phyloP scores from a whole-genome alignment of 2,113 vertebrate genomes.

The Jacana jacana region DNA sequence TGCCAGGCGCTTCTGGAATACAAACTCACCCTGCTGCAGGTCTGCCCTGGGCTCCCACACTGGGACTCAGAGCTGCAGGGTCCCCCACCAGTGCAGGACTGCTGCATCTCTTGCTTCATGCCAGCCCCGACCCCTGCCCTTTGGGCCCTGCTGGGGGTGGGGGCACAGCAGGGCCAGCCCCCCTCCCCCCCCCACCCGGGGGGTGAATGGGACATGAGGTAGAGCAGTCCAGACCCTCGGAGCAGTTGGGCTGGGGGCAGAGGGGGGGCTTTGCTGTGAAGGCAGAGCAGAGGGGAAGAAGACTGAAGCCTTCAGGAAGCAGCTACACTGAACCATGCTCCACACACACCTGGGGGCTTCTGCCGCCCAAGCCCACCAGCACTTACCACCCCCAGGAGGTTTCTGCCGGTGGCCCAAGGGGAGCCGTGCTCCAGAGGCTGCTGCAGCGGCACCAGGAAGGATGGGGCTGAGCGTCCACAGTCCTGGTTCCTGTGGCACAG shows the following conservation, averaged over 20 bases:
- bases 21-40: background rate
- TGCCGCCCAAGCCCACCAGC: background rate
- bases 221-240: background rate
- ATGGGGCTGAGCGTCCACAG: background rate
- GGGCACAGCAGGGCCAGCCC: background rate
- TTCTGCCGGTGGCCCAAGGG: background rate
- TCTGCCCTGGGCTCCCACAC: background rate
- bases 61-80: background rate
- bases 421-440: background rate
- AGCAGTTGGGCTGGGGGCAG: background rate
- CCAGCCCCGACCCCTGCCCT: background rate
- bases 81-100: background rate
- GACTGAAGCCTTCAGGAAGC: background rate
- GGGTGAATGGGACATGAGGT: too few relatives aligned
- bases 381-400: slow-evolving; percentile 29
- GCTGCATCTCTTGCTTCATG: too few relatives aligned
- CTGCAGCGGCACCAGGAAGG: background rate
- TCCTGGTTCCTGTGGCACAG: background rate
- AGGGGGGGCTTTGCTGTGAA: background rate
- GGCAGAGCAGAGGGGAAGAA: background rate
- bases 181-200: too few relatives aligned
- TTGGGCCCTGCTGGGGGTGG: background rate
- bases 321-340: background rate
- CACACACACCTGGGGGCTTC: too few relatives aligned
- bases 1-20: background rate